Evolutionary conservation across 2,888 invertebrate species (phyloP).

Genomic region (Clanis bilineata): DNA sequence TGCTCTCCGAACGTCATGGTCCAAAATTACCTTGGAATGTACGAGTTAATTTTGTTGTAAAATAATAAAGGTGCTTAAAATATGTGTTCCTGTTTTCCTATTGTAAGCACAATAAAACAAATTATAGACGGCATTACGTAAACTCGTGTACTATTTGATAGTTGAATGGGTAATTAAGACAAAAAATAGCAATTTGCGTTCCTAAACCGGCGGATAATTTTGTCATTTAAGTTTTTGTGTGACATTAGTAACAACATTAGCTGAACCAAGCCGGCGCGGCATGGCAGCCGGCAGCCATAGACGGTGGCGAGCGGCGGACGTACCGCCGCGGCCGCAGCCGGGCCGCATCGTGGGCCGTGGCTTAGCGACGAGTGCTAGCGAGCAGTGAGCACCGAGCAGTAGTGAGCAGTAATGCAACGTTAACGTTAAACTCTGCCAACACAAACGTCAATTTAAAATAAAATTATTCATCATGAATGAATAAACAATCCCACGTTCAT

Average conservation of each 20-base stretch:
- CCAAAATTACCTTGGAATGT: neutral
- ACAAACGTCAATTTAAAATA: conserved; percentile 66
- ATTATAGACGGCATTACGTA: neutral
- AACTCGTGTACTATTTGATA: neutral
- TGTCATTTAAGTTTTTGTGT: conserved; percentile 5
- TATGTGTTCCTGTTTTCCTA: neutral
- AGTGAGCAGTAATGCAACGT: conserved; percentile 9
- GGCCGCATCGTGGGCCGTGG: neutral
- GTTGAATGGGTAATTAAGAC: neutral
- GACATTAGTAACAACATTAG: neutral
- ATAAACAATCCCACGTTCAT: conserved; percentile 81
- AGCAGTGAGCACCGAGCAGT: neutral
- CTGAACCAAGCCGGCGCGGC: neutral
- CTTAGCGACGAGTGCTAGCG: neutral
- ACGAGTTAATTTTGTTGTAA: neutral
- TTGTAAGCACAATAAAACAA: neutral
- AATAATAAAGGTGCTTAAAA: neutral
- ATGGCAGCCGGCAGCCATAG: neutral
- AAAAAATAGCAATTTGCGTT: neutral
- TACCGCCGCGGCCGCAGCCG: neutral
- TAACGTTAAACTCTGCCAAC: conserved; percentile 43
- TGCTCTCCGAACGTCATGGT: too few species aligned
- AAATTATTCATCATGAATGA: conserved; percentile 80
- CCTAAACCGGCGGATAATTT: neutral
- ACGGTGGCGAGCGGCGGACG: too few species aligned